Conservation (phyloP, 2,113 vertebrate species). For the Hemichromis elongatus region DNA sequence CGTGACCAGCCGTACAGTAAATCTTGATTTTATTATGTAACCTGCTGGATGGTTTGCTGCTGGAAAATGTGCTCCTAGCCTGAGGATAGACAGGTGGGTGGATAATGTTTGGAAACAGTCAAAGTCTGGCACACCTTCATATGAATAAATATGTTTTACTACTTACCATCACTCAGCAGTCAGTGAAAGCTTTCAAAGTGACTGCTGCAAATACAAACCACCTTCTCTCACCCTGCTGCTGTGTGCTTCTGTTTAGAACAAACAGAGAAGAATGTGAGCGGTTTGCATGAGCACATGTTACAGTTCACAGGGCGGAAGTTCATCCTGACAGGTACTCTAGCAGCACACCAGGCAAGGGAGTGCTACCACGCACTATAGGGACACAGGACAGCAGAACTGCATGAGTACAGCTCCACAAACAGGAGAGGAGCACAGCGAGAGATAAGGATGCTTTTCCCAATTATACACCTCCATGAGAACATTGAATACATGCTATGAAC, state of each 20-base stretch:
- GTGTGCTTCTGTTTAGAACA: background rate
- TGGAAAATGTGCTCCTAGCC: constrained; percentile 13
- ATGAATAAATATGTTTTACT: constrained; percentile 18
- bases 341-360: background rate
- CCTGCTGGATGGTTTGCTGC: background rate
- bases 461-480: background rate
- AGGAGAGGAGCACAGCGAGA: background rate
- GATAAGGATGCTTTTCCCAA: background rate
- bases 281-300: background rate
- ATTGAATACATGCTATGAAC: background rate
- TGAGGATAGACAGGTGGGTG: background rate
- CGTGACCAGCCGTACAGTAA: constrained; percentile 1
- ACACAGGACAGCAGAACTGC: no score
- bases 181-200: background rate
- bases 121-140: background rate
- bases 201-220: background rate
- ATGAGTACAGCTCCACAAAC: background rate
- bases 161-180: background rate
- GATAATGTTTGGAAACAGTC: constrained; percentile 7
- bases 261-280: background rate
- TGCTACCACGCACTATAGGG: background rate
- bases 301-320: background rate
- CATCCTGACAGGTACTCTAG: background rate
- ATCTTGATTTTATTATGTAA: constrained; percentile 14
- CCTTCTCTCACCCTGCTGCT: background rate